phyloP scores from a whole-genome alignment of 2,797 vertebrate genomes.

The Eptatretus atami region DNA sequence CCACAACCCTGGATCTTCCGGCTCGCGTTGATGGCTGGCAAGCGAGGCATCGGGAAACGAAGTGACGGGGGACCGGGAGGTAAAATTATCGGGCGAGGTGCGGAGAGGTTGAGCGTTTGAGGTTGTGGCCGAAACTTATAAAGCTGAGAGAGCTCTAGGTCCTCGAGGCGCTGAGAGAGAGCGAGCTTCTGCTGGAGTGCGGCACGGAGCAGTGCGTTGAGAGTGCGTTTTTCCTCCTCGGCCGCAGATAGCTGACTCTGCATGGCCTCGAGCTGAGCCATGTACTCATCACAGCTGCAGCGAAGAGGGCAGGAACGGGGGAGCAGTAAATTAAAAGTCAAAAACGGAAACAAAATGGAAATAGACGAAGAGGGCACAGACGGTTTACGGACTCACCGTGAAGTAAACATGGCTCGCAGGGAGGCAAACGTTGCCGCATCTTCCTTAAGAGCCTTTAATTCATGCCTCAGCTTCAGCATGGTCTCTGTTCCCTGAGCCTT shows the following conservation, averaged over 20 bases:
- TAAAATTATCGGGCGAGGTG: too few species aligned
- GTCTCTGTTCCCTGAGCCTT: conserved; percentile 37
- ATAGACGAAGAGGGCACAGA: neutral
- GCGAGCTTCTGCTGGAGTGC: conserved; percentile 48
- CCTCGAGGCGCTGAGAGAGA: conserved; percentile 33
- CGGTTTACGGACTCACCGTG: conserved; percentile 19
- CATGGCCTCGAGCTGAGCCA: conserved; percentile 44
- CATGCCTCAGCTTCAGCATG: conserved; percentile 39
- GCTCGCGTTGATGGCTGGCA: too few species aligned
- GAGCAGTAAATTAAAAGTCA: too few species aligned
- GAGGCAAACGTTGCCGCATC: conserved; percentile 47
- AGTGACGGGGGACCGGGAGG: too few species aligned
- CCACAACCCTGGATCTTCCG: too few species aligned
- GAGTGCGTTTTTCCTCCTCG: conserved; percentile 43
- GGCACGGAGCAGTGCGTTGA: conserved; percentile 39
- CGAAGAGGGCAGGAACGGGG: neutral
- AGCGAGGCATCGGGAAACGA: too few species aligned
- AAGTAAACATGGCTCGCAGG: conserved; percentile 38
- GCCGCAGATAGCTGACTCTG: conserved; percentile 35
- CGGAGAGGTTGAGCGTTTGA: too few species aligned
- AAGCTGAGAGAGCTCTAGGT: conserved; percentile 18
- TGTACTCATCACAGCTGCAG: conserved; percentile 40
- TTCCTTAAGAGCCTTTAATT: conserved; percentile 41
- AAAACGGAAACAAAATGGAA: neutral
- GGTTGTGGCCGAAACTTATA: neutral